Evolutionary conservation across 1,140 invertebrate species (phyloP), one percentile per base, ranked within the genome.

Genomic region (Sipha flava): DNA sequence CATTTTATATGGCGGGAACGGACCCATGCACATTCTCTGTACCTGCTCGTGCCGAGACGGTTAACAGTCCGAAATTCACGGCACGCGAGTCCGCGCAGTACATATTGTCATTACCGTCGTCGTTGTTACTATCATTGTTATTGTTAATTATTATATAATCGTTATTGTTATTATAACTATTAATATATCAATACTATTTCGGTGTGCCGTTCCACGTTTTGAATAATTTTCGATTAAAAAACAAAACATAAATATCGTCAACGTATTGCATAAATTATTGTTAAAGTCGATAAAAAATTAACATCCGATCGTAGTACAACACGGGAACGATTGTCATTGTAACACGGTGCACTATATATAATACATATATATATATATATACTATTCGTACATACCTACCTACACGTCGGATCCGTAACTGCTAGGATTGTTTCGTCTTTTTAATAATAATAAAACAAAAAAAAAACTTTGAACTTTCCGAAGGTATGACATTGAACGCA

Each of bases 41-140:
- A 73, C 70, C 70, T 73, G 70, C 45, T 52, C 49, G 70, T 31
- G 29, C 45, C 45, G 72, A 75, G 72, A 75, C 72, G 49, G 45
- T 49, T 34, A 52, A 73, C 70, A 73, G 70, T 73, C 70, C 70
- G 70, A 73, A 73, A 54, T 73, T 47, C 47, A 73, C 70, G 29
- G 40, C 66, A 70, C 66, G 66, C 23, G 47, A 70, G 23, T 73
- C 70, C 70, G 47, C 70, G 47, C 16, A 73, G 70, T 73, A 21
- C 14, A 73, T 2, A 34, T 73, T 72, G 14, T 23, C 43, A 14
- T 14, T n/a, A n/a, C n/a, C n/a, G n/a, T n/a, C n/a, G n/a, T n/a
- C n/a, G n/a, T n/a, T n/a, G n/a, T n/a, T n/a, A n/a, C n/a, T n/a
- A n/a, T n/a, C n/a, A n/a, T n/a, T n/a, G n/a, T n/a, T n/a, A n/a